Evolutionary conservation across 2,113 vertebrate genomes (phyloP).

Genomic region (Notiomystis cincta): DNA sequence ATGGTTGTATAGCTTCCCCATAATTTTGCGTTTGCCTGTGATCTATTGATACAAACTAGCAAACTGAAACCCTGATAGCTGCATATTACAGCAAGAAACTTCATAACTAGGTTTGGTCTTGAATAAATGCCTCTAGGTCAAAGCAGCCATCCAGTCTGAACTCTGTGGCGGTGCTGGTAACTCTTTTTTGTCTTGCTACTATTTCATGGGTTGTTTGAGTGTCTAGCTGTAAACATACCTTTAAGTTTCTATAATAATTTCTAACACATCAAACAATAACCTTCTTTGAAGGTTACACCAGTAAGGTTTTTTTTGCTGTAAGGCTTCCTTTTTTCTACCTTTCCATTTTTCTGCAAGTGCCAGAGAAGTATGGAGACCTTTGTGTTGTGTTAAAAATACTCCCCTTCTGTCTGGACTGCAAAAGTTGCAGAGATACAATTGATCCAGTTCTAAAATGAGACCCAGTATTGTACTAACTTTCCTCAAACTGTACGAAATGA

Average conservation of each 20-base stretch:
- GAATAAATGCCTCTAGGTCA: neutral
- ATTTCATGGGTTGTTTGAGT: neutral
- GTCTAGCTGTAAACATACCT: neutral
- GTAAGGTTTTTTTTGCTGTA: accelerated
- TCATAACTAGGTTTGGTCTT: neutral
- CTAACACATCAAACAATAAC: neutral
- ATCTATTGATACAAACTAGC: neutral
- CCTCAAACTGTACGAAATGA: neutral
- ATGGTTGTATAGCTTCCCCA: neutral
- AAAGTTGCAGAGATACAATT: neutral
- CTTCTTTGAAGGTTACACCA: neutral
- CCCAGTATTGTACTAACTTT: neutral
- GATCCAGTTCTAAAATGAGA: neutral
- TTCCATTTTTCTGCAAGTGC: neutral
- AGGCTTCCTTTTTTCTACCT: neutral
- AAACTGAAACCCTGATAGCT: neutral
- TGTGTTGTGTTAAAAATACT: neutral
- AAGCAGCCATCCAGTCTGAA: neutral
- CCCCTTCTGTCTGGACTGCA: neutral
- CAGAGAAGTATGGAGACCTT: neutral
- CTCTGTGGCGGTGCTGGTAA: neutral
- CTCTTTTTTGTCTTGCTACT: neutral
- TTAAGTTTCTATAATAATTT: neutral
- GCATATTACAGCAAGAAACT: neutral
- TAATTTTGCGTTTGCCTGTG: neutral